Conservation (phyloP, 2,888 invertebrate genomes). For the Scaptomyza reducta region DNA sequence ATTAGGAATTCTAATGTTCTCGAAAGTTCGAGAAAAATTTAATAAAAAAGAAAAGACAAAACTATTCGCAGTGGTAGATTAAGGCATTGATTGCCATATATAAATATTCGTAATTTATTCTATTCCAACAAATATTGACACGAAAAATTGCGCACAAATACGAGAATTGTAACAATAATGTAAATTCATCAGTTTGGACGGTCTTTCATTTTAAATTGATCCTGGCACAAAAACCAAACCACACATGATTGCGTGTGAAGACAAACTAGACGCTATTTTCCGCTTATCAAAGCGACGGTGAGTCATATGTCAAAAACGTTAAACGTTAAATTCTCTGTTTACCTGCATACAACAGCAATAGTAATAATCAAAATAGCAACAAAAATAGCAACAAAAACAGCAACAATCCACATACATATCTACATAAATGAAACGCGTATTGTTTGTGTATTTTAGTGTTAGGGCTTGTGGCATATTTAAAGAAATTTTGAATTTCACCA, state of each 20-base stretch:
- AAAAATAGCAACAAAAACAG: no score
- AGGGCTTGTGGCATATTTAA: constrained; percentile 14
- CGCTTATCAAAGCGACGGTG: constrained; percentile 65
- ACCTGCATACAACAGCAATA: constrained; percentile 7
- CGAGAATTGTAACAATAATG: neutral
- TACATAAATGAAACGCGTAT: constrained; percentile 23
- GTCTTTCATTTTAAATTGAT: constrained; percentile 9
- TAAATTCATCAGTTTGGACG: constrained; percentile 10
- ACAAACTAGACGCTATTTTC: constrained; percentile 21
- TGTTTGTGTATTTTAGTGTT: constrained; percentile 1
- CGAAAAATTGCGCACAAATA: neutral
- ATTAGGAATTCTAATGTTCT: constrained; percentile 9
- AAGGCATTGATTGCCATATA: neutral
- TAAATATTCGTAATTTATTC: neutral
- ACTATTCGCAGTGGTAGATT: constrained; percentile 3
- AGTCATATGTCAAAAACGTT: constrained; percentile 55
- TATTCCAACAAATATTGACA: neutral
- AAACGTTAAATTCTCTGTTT: constrained; percentile 14
- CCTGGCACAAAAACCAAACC: constrained; percentile 13
- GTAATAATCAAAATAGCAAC: constrained; percentile 6
- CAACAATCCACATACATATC: neutral
- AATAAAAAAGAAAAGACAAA: constrained; percentile 1
- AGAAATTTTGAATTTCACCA: constrained; percentile 67
- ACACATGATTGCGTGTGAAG: constrained; percentile 21
- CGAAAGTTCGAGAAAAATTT: constrained; percentile 25